These are phyloP conservation scores for Eulacestoma nigropectus DNA, from an alignment of 2,113 vertebrate genomes.

Conservation along the genomic window DNA sequence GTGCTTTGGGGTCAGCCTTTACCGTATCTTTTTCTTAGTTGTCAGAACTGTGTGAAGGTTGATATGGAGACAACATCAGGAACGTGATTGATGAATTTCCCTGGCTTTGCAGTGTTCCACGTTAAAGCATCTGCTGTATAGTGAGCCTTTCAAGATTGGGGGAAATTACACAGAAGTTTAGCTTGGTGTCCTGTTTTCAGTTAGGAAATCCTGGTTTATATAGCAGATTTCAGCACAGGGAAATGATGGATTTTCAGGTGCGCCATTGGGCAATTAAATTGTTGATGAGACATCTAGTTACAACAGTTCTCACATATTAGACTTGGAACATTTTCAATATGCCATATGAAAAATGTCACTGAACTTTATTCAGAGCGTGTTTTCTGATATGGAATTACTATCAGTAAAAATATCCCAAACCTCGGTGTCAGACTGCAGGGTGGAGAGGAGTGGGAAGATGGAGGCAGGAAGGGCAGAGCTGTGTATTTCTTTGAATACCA, in stretches of 20 bases:
- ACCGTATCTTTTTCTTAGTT: background rate
- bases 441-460: background rate
- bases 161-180: background rate
- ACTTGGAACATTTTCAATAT: background rate
- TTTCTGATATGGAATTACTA: background rate
- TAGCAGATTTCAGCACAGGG: background rate
- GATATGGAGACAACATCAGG: background rate
- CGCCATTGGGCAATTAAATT: background rate
- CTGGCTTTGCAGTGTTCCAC: background rate
- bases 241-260: background rate
- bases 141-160: background rate
- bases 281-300: background rate
- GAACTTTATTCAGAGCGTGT: background rate
- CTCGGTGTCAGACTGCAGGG: background rate
- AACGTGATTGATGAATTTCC: rapidly evolving
- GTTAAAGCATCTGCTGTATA: background rate
- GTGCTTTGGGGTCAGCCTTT: background rate
- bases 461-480: background rate
- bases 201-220: background rate
- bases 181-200: background rate
- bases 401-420: background rate
- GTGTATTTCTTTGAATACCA: background rate
- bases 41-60: background rate
- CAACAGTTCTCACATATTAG: background rate
- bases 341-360: background rate